These are phyloP conservation scores for Tridacna crocea DNA, from an alignment of 2,888 invertebrate species.

Conservation along the genomic window DNA sequence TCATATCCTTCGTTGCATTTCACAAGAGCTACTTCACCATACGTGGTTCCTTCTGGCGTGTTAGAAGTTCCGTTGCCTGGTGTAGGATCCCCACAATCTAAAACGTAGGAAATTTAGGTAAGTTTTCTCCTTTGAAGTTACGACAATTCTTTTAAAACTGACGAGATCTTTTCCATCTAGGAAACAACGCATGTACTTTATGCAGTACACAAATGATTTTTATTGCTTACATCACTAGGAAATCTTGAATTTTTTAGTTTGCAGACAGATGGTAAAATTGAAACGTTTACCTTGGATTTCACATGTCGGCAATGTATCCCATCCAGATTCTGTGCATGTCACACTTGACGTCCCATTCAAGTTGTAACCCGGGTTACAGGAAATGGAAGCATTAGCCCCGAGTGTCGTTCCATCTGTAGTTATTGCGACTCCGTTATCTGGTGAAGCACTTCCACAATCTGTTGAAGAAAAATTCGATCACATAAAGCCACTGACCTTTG, in stretches of 20 bases:
- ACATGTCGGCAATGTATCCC: constrained; percentile 2
- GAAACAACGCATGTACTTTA: too few relatives aligned
- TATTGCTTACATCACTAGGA: too few relatives aligned
- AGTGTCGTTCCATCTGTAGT: constrained; percentile 4
- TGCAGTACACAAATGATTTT: too few relatives aligned
- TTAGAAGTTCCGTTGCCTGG: constrained; percentile 20
- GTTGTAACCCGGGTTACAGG: constrained; percentile 7
- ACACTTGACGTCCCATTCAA: background rate
- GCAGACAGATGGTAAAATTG: too few relatives aligned
- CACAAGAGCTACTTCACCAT: constrained; percentile 19
- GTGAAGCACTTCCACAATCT: constrained; percentile 18
- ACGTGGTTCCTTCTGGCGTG: constrained; percentile 7
- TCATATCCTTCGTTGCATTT: constrained; percentile 29
- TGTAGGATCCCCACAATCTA: constrained; percentile 36
- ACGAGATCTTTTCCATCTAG: too few relatives aligned
- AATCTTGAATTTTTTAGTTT: too few relatives aligned
- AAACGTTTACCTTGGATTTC: constrained; percentile 6
- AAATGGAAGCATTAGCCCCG: background rate
- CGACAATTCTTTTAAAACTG: too few relatives aligned
- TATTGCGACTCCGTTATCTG: background rate
- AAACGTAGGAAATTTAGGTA: background rate
- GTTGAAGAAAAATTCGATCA: background rate
- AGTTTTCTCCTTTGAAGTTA: too few relatives aligned
- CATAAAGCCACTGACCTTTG: too few relatives aligned
- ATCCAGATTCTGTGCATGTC: constrained; percentile 10